Base-by-base conservation (phyloP, 2,113 vertebrate species). In the Ondatra zibethicus region DNA sequence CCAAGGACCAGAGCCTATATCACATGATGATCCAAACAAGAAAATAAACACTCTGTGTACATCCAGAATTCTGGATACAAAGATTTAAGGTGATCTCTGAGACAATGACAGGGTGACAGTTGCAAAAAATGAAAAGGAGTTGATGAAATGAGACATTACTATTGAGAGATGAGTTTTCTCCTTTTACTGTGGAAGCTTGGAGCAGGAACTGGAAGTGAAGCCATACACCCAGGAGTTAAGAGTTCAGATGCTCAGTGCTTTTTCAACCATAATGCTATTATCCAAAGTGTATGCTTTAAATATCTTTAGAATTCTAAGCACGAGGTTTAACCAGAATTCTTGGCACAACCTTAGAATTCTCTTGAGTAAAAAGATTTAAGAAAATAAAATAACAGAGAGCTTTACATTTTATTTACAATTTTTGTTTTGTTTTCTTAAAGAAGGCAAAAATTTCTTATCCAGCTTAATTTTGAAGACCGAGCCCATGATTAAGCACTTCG, bases 311-410 rank as follows among this genome's bases (percentile, higher is more conserved):
- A 85, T 89, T 90, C 92, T 96, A 91, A 97, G 42, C 73, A 75
- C 36, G 58, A 88, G 81, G 7, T 92, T 96, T 88, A 88, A 47
- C 58, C 92, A 73, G 50, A 61, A 80, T 89, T 94, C 47, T 96
- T 93, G 88, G 65, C 52, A 68, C 58, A 78, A 13, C 27, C 8
- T 29, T 92, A 85, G 39, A n/a, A 16, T 96, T 93, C 36, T 66
- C 87, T 94, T 92, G 89, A 97, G 96, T 96, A 95, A 97, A 93
- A 96, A 96, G 90, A 45, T 6, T 92, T 66, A 94, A 66, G 45
- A 85, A 89, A 31, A 50, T 50, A 31, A 42, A 63, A 50, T 8
- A 72, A 89, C 45, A 55, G 19, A 61, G n/a, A 89, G n/a, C 12
- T 68, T 55, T 81, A 52, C 39, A 84, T 92, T 92, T 84, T 94